phyloP scores from a whole-genome alignment of 2,113 vertebrate species.

The Seriola aureovittata region DNA sequence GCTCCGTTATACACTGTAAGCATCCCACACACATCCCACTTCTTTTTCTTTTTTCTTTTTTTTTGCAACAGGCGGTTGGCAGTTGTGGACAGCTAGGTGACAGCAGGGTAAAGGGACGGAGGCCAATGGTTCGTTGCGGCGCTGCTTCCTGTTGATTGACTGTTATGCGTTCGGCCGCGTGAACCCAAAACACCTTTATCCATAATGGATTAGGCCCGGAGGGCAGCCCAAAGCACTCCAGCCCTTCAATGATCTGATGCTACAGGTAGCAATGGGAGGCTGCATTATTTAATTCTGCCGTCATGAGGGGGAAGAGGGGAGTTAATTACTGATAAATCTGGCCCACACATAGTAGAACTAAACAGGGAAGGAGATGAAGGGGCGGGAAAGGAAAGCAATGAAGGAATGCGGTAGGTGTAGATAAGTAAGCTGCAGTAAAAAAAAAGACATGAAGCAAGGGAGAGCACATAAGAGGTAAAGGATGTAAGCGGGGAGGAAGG shows the following conservation, averaged over 20 bases:
- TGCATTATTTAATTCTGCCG: conserved; percentile 67
- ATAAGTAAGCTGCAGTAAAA: conserved; percentile 28
- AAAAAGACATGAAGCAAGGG: conserved; percentile 4
- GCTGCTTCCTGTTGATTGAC: conserved; percentile 49
- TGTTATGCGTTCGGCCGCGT: conserved; percentile 22
- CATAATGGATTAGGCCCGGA: conserved; percentile 72
- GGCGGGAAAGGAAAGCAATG: not conserved
- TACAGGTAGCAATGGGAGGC: conserved; percentile 56
- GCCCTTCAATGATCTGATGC: conserved; percentile 55
- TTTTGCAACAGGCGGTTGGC: not conserved
- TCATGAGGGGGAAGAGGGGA: conserved; percentile 40
- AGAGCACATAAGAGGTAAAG: not conserved
- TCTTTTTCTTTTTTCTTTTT: not conserved
- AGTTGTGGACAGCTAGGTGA: conserved; percentile 26
- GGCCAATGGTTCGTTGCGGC: conserved; percentile 4
- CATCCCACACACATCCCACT: not conserved
- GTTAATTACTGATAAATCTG: conserved; percentile 75
- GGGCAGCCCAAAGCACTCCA: conserved; percentile 59
- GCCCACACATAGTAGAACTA: conserved; percentile 25
- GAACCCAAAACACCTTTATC: conserved; percentile 63
- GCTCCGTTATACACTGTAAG: conserved; percentile 42
- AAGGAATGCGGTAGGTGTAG: not conserved
- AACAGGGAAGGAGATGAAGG: conserved; percentile 21
- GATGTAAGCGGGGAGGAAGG: not conserved
- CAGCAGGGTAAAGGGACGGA: conserved; percentile 9